phyloP scores from a whole-genome alignment of 2,797 vertebrate species.

The Poeciliopsis turneri region DNA sequence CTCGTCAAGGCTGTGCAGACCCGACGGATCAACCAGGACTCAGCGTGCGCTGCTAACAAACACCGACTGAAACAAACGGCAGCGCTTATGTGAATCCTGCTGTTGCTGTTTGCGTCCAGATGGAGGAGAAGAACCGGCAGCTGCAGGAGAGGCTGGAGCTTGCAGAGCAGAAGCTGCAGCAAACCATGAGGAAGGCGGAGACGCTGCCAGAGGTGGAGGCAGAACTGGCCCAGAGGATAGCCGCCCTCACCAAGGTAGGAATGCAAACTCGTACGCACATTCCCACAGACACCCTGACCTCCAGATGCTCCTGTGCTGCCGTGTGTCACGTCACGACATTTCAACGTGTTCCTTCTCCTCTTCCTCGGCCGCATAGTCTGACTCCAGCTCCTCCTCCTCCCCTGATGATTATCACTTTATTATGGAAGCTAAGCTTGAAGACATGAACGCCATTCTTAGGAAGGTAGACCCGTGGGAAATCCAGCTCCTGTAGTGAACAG shows the following conservation, averaged over 20 bases:
- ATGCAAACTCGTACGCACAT: not conserved
- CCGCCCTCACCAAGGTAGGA: conserved; percentile 95
- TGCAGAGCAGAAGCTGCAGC: conserved; percentile 97
- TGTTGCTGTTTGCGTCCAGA: conserved; percentile 70
- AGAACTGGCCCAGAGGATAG: conserved; percentile 97
- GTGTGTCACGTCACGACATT: conserved; percentile 86
- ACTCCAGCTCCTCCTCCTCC: conserved; percentile 95
- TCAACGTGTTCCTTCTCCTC: conserved; percentile 92
- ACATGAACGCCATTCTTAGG: conserved; percentile 98
- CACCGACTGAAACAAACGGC: not conserved
- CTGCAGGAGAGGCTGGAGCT: conserved; percentile 96
- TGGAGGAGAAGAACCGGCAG: conserved; percentile 99
- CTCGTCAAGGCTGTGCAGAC: not conserved
- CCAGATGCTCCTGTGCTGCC: conserved; percentile 30
- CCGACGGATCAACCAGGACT: not conserved
- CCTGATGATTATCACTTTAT: conserved; percentile 98
- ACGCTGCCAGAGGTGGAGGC: conserved; percentile 98
- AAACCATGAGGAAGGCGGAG: conserved; percentile 98
- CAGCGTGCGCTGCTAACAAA: not conserved
- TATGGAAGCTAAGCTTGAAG: conserved; percentile 98
- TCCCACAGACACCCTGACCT: conserved; percentile 35
- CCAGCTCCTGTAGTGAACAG: conserved; percentile 84
- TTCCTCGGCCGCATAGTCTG: conserved; percentile 89
- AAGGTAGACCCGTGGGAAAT: conserved; percentile 93
- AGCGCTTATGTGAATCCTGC: not conserved